Base-by-base conservation (phyloP, 2,888 invertebrate genomes). In the Synanthedon formicaeformis region DNA sequence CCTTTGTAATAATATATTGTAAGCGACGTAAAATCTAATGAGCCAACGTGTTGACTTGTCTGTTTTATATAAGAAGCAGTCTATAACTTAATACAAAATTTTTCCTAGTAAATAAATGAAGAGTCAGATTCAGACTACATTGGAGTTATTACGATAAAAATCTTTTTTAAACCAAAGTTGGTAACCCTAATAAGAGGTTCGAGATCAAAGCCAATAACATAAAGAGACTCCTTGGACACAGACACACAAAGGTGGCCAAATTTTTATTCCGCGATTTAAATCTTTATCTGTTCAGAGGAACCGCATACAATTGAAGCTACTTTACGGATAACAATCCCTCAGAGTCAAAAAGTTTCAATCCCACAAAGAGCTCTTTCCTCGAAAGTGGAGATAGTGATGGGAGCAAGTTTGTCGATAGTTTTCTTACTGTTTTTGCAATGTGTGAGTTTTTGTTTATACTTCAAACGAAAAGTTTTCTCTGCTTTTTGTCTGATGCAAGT, bases 341-440 rank as follows among this genome's bases (percentile, higher is more conserved):
- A 69, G 75, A 81, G 80, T 81, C 81, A 78, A 84, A 81, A 84
- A 82, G 71, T 83, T 85, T 78, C 82, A 86, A 86, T 86, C 81
- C 80, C 78, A 80, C 83, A 85, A 84, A 83, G 82, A 84, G 84
- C 77, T 78, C 66, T 69, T 34, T 66, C 65, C 60, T 66, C 66
- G 67, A 66, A 65, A 62, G 60, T 59, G 57, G 53, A 52, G 50
- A 53, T 65, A 67, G 63, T 45, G 69, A 58, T 65, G 76, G 54
- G 69, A 60, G 53, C 57, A 18, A 14, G 34, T 52, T 4, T 49
- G 41, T 57, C 52, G 56, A 60, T 60, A 53, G 16, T 49, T 49
- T 16, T 14, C 16, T 49, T 10, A 49, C 16, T 34, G 49, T 49
- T 49, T 49, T 49, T 49, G 12, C 16, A 12, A 18, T 11, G 49